Percentiles rank a stretch among this genome's conserved stretches.
Evolutionary conservation across 2,113 vertebrate species (phyloP).

Genomic region (Carassius gibelio): DNA sequence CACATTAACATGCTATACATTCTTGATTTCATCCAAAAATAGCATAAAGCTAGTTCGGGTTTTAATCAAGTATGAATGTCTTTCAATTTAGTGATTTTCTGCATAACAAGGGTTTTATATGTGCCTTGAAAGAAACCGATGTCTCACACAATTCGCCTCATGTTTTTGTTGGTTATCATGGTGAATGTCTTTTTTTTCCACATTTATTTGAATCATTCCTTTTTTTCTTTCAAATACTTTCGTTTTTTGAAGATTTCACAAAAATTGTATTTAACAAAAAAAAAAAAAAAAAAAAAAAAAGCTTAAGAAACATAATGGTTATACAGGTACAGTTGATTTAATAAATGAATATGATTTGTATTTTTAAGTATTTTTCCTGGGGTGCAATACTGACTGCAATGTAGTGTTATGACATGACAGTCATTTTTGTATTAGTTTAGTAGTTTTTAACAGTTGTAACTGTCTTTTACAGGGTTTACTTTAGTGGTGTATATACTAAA

Average conservation of each 20-base stretch:
- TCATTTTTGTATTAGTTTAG: conserved; percentile 18
- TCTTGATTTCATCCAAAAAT: not conserved
- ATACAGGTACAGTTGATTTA: not conserved
- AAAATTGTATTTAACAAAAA: not conserved
- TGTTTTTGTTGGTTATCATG: not conserved
- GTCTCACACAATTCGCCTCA: not conserved
- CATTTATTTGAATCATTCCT: not conserved
- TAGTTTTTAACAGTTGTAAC: not conserved
- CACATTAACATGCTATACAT: conserved; percentile 40
- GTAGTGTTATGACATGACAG: conserved; percentile 20
- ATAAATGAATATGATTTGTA: not conserved
- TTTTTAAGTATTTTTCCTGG: conserved; percentile 23
- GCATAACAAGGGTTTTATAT: not conserved
- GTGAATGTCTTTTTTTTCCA: not conserved
- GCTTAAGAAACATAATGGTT: not conserved
- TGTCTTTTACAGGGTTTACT: conserved; percentile 20
- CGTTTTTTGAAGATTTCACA: not conserved
- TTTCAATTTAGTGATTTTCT: not conserved
- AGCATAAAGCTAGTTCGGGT: not conserved
- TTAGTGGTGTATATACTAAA: conserved; percentile 33
- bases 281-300: no score
- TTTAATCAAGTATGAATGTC: conserved; percentile 28
- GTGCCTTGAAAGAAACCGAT: not conserved
- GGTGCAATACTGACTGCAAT: conserved; percentile 36
- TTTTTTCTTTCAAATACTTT: conserved; percentile 18